phyloP scores from a whole-genome alignment of 30 jellyfish, hydroid and myxozoan species.

The Aurelia aurita region DNA sequence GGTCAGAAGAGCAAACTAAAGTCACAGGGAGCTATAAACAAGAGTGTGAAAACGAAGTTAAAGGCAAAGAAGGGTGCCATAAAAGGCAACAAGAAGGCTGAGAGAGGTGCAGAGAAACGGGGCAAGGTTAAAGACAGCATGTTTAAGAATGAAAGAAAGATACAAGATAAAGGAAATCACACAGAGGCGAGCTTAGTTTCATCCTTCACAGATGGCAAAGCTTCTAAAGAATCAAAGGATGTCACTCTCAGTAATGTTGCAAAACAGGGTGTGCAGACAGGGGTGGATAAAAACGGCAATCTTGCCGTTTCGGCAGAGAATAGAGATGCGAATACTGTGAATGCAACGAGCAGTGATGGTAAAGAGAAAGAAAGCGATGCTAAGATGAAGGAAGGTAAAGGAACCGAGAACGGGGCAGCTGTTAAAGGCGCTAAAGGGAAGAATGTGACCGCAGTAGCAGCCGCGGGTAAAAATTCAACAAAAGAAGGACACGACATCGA shows the following conservation, averaged over 20 bases:
- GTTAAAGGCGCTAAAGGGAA: not conserved
- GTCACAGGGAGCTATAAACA: too few species aligned
- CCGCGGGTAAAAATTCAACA: not conserved
- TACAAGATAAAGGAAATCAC: slow-evolving; percentile 28
- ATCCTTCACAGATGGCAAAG: slow-evolving; percentile 12
- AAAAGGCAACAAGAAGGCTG: not conserved
- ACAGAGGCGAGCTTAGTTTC: slow-evolving; percentile 45
- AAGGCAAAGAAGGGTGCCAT: too few species aligned
- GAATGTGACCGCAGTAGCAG: not conserved
- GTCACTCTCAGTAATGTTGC: slow-evolving; percentile 27
- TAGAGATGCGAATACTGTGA: not conserved
- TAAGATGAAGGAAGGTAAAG: not conserved
- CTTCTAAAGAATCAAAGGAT: slow-evolving; percentile 16
- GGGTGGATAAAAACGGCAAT: slow-evolving; percentile 29
- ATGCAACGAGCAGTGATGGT: not conserved
- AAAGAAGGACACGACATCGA: not conserved
- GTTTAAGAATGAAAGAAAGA: not conserved
- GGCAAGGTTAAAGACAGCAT: slow-evolving; percentile 3
- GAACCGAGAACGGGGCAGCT: not conserved
- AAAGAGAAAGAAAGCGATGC: not conserved
- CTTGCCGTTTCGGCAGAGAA: slow-evolving; percentile 20
- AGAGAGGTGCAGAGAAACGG: not conserved
- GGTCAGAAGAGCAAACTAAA: too few species aligned
- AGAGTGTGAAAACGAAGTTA: too few species aligned
- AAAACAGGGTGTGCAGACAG: slow-evolving; percentile 8